Evolutionary conservation across 2,888 invertebrate genomes (phyloP), one percentile per base, ranked within the genome.

Genomic region (Idaea aversata): DNA sequence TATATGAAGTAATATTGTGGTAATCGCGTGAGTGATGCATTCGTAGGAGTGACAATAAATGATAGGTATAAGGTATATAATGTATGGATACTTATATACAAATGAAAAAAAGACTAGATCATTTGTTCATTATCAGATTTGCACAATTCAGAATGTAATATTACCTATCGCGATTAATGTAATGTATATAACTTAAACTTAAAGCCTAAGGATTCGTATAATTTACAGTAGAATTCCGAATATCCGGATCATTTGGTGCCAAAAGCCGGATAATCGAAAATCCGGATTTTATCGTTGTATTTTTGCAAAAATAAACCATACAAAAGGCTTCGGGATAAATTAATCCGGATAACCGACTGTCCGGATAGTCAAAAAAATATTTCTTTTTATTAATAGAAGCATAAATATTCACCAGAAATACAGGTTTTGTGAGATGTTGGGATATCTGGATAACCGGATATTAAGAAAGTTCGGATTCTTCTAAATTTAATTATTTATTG

Each of bases 1-100:
- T 72, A 72, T 65, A 66, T 74, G 62, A 67, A 67, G 67, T 63
- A 67, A 67, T 65, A 67, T 65, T 68, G 70, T 72, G 70, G 66
- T 71, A 65, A 65, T 65, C 66, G 72, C 69, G 70, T 70, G 72
- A 67, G 69, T 68, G 66, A 36, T 63, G 68, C 64, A 67, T 67
- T 63, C 60, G 66, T 70, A 65, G 73, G 65, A 67, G 64, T 65
- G 72, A 74, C 73, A 73, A 73, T 72, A 74, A 74, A 63, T 36
- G 60, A 35, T 73, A 68, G 70, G 34, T 13, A 62, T 72, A 71
- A 63, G 65, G 63, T 57, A 67, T 35, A 47, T 47, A 47, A 47
- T 47, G 7, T 47, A 47, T 47, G 47, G 47, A 47, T 47, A 47
- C 47, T 7, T 47, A 47, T 47, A 47, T 47, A 47, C 47, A 47